phyloP scores from a whole-genome alignment of 37 sponge, comb jelly and placozoan species.

The Agelas oroides region DNA sequence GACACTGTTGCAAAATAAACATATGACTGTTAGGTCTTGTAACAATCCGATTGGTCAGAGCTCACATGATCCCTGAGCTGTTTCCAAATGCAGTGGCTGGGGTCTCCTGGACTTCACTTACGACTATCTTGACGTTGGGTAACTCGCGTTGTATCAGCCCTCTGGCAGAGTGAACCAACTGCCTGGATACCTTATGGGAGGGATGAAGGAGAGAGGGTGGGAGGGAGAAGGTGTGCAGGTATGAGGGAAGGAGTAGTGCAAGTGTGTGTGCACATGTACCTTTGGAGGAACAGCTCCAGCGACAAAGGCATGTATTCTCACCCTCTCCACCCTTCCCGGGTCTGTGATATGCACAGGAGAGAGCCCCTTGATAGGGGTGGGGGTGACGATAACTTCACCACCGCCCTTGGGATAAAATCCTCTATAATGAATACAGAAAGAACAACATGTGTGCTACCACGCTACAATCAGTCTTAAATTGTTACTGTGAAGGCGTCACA shows the following conservation, averaged over 20 bases:
- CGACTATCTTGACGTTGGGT: slow-evolving; percentile 18
- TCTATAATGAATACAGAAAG: slow-evolving; percentile 43
- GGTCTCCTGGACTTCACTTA: slow-evolving; percentile 52
- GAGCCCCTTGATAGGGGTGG: slow-evolving; percentile 49
- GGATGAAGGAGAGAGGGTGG: background rate
- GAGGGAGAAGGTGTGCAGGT: too few relatives aligned
- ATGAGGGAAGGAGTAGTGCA: too few relatives aligned
- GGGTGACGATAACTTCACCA: slow-evolving; percentile 76
- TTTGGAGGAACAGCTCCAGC: slow-evolving; percentile 67
- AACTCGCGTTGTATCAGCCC: slow-evolving; percentile 22
- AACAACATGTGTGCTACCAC: background rate
- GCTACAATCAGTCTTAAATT: too few relatives aligned
- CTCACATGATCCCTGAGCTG: slow-evolving; percentile 87
- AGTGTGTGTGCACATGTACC: slow-evolving; percentile 18
- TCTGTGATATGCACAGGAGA: slow-evolving; percentile 65
- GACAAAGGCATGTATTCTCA: slow-evolving; percentile 55
- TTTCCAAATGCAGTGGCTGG: slow-evolving; percentile 60
- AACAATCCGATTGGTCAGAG: background rate
- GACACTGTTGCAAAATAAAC: slow-evolving; percentile 16
- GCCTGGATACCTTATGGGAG: slow-evolving; percentile 20
- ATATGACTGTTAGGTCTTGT: background rate
- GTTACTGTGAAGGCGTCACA: too few relatives aligned
- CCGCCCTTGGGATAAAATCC: slow-evolving; percentile 95
- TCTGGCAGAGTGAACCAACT: slow-evolving; percentile 45
- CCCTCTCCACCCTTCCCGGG: slow-evolving; percentile 44